Percentiles rank a stretch among this genome's conserved stretches.
phyloP scores from a whole-genome alignment of 2,888 invertebrate genomes.

The Drosophila kuntzei region DNA sequence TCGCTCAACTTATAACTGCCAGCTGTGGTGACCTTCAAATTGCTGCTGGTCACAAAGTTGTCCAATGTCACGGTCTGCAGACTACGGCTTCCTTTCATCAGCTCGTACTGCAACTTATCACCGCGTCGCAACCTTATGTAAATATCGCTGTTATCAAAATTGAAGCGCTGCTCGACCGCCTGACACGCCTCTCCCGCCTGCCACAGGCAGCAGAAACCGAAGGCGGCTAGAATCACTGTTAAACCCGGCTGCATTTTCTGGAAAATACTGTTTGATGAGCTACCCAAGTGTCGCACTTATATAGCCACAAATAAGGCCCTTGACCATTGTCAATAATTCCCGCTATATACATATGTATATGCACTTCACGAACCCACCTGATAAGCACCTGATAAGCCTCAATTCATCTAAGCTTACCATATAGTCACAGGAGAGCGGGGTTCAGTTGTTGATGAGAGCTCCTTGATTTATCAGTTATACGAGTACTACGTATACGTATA shows the following conservation, averaged over 20 bases:
- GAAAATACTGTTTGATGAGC: slow-evolving; percentile 17
- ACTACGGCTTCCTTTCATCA: slow-evolving; percentile 75
- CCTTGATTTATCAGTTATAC: slow-evolving; percentile 1
- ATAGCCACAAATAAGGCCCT: slow-evolving; percentile 50
- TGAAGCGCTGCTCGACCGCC: slow-evolving; percentile 73
- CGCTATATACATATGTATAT: slow-evolving; percentile 26
- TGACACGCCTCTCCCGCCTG: slow-evolving; percentile 54
- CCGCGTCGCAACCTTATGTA: slow-evolving; percentile 74
- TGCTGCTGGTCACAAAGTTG: slow-evolving; percentile 71
- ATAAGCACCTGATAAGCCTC: slow-evolving; percentile 44
- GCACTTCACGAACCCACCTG: slow-evolving; percentile 34
- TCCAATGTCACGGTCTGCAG: slow-evolving; percentile 80
- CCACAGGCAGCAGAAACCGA: slow-evolving; percentile 45
- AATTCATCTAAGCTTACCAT: slow-evolving; percentile 6
- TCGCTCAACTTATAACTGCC: slow-evolving; percentile 70
- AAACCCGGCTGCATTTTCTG: slow-evolving; percentile 27
- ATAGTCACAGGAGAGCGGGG: background rate
- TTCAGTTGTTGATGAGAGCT: slow-evolving; percentile 10
- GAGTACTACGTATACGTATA: background rate
- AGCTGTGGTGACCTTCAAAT: slow-evolving; percentile 61
- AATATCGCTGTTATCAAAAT: slow-evolving; percentile 79
- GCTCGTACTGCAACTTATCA: slow-evolving; percentile 76
- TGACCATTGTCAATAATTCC: slow-evolving; percentile 40
- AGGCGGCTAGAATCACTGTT: slow-evolving; percentile 31
- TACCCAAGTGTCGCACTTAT: slow-evolving; percentile 7